These are phyloP conservation scores for Thinocorus orbignyianus DNA, from an alignment of 2,113 vertebrate species.

Conservation along the genomic window DNA sequence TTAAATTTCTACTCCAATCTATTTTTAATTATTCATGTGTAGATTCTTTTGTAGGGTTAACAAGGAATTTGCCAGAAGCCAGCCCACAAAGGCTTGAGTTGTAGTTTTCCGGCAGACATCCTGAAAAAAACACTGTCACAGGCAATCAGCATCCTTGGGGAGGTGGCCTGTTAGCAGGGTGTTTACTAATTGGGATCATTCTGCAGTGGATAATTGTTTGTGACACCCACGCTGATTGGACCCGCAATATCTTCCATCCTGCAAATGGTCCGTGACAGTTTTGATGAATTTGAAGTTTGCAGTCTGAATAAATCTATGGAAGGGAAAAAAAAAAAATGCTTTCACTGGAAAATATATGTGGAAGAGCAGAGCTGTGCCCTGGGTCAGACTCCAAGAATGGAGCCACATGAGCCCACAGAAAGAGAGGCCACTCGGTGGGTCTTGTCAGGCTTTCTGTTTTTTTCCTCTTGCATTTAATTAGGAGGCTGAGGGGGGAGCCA, in stretches of 20 bases:
- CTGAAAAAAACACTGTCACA: constrained; percentile 65
- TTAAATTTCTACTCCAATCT: constrained; percentile 13
- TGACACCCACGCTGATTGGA: constrained; percentile 64
- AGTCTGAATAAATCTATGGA: constrained; percentile 15
- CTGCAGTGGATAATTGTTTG: constrained; percentile 40
- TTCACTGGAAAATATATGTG: neutral
- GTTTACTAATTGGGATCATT: constrained; percentile 70
- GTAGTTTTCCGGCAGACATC: constrained; percentile 50
- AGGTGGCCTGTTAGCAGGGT: constrained; percentile 55
- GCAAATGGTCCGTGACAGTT: constrained; percentile 62
- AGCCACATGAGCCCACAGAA: neutral
- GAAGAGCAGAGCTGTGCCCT: constrained; percentile 21
- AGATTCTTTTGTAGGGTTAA: constrained; percentile 41
- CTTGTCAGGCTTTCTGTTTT: neutral
- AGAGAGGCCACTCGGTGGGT: neutral
- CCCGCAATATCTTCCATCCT: constrained; percentile 32
- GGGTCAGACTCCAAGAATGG: constrained; percentile 39
- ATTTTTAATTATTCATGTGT: constrained; percentile 56
- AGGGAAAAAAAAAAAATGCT: neutral
- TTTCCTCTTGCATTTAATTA: constrained; percentile 33
- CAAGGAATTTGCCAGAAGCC: constrained; percentile 49
- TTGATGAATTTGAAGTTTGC: constrained; percentile 59
- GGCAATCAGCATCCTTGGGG: constrained; percentile 68
- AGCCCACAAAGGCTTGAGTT: constrained; percentile 3
- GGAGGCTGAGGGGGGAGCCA: neutral